Conservation (phyloP, 2,113 vertebrate species). For the Trichomycterus rosablanca region DNA sequence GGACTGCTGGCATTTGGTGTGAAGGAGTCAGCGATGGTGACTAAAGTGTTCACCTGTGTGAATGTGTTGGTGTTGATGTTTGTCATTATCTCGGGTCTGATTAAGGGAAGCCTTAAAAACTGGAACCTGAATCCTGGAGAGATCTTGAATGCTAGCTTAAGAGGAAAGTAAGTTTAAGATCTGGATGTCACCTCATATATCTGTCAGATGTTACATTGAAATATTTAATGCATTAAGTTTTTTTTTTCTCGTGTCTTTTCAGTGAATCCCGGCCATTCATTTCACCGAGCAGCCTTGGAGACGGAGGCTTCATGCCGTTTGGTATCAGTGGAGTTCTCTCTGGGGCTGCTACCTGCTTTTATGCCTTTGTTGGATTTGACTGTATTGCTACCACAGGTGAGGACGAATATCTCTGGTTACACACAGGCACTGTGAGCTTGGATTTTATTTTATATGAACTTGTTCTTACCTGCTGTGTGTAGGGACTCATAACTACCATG, state of each 20-base stretch:
- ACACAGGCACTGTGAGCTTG: too few relatives aligned
- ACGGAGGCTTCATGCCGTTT: constrained; percentile 91
- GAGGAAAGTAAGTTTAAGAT: constrained; percentile 51
- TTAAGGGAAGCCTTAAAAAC: constrained; percentile 86
- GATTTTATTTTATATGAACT: too few relatives aligned
- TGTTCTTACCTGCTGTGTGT: too few relatives aligned
- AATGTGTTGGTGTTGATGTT: constrained; percentile 89
- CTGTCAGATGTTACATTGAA: too few relatives aligned
- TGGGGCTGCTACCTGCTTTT: constrained; percentile 94
- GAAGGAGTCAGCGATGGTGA: constrained; percentile 92
- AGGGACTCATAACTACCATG: too few relatives aligned
- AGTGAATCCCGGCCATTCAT: constrained; percentile 59
- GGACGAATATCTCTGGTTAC: constrained; percentile 5
- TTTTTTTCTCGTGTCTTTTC: not conserved
- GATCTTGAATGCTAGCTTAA: constrained; percentile 57
- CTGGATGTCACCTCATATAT: not conserved
- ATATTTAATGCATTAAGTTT: too few relatives aligned
- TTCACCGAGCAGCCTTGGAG: constrained; percentile 50
- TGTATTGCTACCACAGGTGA: constrained; percentile 95
- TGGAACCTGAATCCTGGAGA: constrained; percentile 77
- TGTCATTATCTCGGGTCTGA: constrained; percentile 84
- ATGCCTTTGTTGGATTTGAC: constrained; percentile 95
- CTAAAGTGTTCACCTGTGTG: constrained; percentile 92
- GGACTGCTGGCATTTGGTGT: constrained; percentile 86
- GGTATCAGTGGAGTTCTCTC: constrained; percentile 85